A percentile compares a stretch with the other conserved stretches of the same genome.
Evolutionary conservation across 2,797 vertebrate species (phyloP).

Genomic region (Etheostoma perlongum): DNA sequence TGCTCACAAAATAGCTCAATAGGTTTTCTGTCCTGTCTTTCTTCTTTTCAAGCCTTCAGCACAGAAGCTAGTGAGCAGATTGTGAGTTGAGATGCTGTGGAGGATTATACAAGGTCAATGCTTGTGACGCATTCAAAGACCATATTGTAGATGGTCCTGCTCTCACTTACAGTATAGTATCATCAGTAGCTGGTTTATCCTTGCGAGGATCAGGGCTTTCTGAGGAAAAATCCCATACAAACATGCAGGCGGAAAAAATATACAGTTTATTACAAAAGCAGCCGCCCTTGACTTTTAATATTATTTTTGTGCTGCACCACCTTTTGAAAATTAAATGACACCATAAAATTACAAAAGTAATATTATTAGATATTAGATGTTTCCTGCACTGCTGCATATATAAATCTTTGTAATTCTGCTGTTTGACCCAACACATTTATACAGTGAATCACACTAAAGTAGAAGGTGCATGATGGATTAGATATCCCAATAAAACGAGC

Average conservation of each 20-base stretch:
- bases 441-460: neutral
- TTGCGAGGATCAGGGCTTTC: constrained; percentile 38
- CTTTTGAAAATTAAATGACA: constrained; percentile 1
- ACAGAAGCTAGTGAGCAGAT: constrained; percentile 34
- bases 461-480: constrained; percentile 17
- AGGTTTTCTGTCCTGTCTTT: constrained; percentile 51
- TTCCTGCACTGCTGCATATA: neutral
- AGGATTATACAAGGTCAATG: constrained; percentile 67
- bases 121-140: constrained; percentile 50
- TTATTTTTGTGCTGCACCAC: neutral
- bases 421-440: neutral
- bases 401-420: neutral
- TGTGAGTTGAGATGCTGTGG: constrained; percentile 51
- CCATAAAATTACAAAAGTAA: neutral
- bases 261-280: constrained; percentile 3
- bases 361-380: neutral
- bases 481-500: constrained; percentile 10
- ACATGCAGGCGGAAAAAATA: constrained; percentile 12
- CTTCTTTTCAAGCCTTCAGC: constrained; percentile 76
- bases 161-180: constrained; percentile 48
- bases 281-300: constrained; percentile 3
- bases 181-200: constrained; percentile 49
- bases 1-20: constrained; percentile 61
- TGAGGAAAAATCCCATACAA: constrained; percentile 38
- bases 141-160: constrained; percentile 44